These are phyloP conservation scores for Catharus fuscescens DNA, from an alignment of 2,113 vertebrate species.

Conservation along the genomic window DNA sequence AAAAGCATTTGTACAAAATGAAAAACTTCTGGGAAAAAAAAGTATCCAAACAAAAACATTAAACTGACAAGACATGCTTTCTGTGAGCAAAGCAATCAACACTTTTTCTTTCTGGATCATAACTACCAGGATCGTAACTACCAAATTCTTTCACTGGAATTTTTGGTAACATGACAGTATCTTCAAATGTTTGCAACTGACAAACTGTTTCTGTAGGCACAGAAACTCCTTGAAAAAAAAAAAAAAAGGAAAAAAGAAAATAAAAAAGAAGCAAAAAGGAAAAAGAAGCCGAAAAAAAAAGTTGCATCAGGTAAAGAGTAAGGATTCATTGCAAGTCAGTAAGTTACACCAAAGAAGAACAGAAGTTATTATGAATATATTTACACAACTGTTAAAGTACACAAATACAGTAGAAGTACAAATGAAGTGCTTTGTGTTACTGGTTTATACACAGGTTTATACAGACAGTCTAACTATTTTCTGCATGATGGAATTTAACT, in stretches of 20 bases:
- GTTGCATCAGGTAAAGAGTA: background rate
- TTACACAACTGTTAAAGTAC: slow-evolving; percentile 92
- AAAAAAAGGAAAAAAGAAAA: background rate
- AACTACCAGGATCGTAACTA: background rate
- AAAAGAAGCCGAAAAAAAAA: background rate
- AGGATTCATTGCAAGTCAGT: background rate
- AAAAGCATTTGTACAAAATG: background rate
- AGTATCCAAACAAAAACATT: background rate
- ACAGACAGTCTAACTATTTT: slow-evolving; percentile 49
- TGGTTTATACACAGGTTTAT: slow-evolving; percentile 73
- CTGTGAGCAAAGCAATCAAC: background rate
- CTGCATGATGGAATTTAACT: slow-evolving; percentile 40
- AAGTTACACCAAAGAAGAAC: slow-evolving; percentile 47
- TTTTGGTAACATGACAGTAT: background rate
- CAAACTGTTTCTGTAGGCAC: background rate
- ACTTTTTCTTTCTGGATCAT: background rate
- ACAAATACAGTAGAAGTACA: slow-evolving; percentile 89
- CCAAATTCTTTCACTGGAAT: background rate
- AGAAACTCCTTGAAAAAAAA: background rate
- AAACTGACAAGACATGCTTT: background rate
- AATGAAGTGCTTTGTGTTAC: slow-evolving; percentile 77
- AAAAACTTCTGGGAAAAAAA: background rate
- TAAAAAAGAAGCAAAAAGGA: background rate
- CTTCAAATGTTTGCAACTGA: background rate
- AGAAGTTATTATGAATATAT: slow-evolving; percentile 92